Conservation (phyloP, 2,113 vertebrate genomes). For the Notiomystis cincta region DNA sequence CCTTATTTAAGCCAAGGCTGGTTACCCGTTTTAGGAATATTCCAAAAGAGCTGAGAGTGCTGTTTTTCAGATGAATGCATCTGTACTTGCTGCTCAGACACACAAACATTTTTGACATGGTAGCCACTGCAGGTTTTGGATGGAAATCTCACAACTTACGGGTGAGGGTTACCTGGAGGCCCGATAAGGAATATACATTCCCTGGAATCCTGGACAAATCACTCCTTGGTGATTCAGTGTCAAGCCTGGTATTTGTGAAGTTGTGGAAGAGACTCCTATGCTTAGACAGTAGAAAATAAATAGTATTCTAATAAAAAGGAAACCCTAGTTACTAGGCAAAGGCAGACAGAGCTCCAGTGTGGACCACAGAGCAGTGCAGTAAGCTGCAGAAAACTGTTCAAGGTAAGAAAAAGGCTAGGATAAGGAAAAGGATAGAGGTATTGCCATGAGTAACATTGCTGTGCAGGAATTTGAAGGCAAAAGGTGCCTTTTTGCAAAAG, state of each 20-base stretch:
- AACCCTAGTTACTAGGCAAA: background rate
- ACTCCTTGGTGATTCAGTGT: background rate
- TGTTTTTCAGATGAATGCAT: background rate
- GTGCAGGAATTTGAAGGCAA: background rate
- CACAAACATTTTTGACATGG: background rate
- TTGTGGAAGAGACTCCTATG: background rate
- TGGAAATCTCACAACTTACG: background rate
- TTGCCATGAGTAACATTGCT: background rate
- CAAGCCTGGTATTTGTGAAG: background rate
- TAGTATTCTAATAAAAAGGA: background rate
- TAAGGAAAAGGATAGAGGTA: background rate
- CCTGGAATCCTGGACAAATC: background rate
- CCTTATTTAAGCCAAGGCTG: background rate
- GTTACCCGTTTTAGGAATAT: background rate
- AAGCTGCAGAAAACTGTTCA: background rate
- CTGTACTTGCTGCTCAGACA: background rate
- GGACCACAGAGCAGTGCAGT: background rate
- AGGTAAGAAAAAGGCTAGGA: background rate
- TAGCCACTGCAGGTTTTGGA: background rate
- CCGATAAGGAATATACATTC: background rate
- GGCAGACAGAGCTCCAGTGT: background rate
- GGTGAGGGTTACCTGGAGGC: background rate
- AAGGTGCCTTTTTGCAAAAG: background rate
- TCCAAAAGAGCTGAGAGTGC: background rate
- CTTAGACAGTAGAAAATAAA: background rate